Evolutionary conservation across 2,113 vertebrate genomes (phyloP), one percentile per base, ranked within the genome.

Genomic region (Parus major): DNA sequence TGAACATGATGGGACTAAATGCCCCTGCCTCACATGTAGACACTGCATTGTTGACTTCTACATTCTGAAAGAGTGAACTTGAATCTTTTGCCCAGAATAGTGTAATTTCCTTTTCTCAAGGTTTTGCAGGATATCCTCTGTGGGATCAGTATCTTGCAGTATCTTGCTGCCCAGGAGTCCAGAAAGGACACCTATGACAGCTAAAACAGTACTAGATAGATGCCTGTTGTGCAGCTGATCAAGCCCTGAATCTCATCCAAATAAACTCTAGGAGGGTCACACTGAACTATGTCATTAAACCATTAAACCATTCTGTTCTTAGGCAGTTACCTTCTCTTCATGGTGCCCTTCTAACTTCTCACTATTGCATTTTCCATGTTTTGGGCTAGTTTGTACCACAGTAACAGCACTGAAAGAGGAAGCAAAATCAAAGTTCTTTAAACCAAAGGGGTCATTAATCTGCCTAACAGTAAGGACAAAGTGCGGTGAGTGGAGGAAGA

Each of bases 341-440:
- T 7, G 4, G 23, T 55, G 29, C 49, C 35, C 29, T 72, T 77
- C 66, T 69, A 88, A 64, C 31, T 61, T 83, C 1, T 1, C 55
- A 22, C 12, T 56, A 24, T 27, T 83, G 85, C 15, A 63, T 29
- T 13, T 33, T 77, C 27, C 11, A 64, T 1, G 0, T 16, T 68
- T n/a, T 77, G 66, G 19, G 6, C 27, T 47, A 72, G 64, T 52
- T 72, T 56, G 23, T 69, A 36, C 24, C 59, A 80, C 44, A 56
- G 19, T 47, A 86, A 72, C 44, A 69, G 64, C 21, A 84, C 25
- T 25, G 6, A 52, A 11, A 78, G 22, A 94, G n/a, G 31, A 82
- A 93, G 69, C 20, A 77, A 93, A 97, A 97, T 86, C 77, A 68
- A 97, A 90, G 64, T 86, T 93, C 82, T 95, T 95, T 92, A 92